Conservation (phyloP, 2,888 invertebrate genomes). For the Omphaloscelis lunosa region DNA sequence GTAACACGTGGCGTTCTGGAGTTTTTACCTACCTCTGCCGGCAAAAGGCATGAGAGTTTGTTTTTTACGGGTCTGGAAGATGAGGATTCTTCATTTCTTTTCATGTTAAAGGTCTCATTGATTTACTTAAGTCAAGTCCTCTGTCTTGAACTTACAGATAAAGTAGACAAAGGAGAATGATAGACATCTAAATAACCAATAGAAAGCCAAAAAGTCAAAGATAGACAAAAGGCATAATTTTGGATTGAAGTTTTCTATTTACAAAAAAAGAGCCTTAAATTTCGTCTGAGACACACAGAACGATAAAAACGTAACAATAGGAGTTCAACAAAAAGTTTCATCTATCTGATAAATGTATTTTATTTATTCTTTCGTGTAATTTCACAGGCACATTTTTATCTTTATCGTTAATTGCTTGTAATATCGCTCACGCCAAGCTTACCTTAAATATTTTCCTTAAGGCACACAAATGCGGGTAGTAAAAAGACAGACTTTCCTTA, state of each 20-base stretch:
- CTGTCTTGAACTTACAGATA: background rate
- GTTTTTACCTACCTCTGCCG: background rate
- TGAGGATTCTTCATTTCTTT: no score
- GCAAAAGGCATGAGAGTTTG: background rate
- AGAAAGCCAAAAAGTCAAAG: background rate
- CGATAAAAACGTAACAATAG: slow-evolving; percentile 9
- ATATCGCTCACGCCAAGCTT: slow-evolving; percentile 10
- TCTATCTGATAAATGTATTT: slow-evolving; percentile 2
- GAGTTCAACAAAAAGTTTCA: slow-evolving; percentile 23
- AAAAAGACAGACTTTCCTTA: background rate
- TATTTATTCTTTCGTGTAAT: slow-evolving; percentile 17
- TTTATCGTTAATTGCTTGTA: slow-evolving; percentile 38
- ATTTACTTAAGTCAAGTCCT: no score
- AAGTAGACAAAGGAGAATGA: background rate
- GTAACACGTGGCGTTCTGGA: background rate
- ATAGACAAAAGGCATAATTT: background rate
- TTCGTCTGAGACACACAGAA: background rate
- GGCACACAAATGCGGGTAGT: background rate
- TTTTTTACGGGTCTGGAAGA: no score
- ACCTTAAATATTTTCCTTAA: slow-evolving; percentile 25
- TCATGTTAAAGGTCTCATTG: background rate
- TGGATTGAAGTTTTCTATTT: background rate
- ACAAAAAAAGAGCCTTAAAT: background rate
- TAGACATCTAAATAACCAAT: background rate
- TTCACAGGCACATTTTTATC: slow-evolving; percentile 43